Conservation (phyloP, 2,797 vertebrate genomes). For the Tadarida brasiliensis region DNA sequence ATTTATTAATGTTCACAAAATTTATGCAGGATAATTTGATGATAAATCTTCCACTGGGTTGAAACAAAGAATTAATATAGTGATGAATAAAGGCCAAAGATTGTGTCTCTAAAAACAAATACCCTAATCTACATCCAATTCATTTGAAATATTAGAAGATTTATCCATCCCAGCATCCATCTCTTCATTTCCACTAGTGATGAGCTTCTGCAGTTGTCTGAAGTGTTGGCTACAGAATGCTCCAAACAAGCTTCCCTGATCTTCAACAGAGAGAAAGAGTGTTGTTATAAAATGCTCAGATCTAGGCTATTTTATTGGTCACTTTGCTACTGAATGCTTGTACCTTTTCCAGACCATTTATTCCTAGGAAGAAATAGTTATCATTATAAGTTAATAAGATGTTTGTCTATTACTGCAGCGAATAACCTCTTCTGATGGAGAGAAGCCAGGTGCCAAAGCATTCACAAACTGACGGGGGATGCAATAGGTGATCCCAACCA, state of each 20-base stretch:
- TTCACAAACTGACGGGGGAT: not conserved
- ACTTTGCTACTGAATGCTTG: not conserved
- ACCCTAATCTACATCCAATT: not conserved
- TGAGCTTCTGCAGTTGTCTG: not conserved
- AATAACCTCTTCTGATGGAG: not conserved
- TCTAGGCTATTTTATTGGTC: not conserved
- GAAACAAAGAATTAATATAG: not conserved
- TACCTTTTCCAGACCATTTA: not conserved
- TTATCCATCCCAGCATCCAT: not conserved
- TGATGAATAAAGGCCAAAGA: not conserved
- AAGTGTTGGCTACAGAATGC: not conserved
- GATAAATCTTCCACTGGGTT: not conserved
- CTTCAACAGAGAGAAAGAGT: not conserved
- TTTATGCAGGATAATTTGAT: not conserved
- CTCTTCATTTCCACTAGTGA: not conserved
- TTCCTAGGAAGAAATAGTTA: not conserved
- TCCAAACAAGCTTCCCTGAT: not conserved
- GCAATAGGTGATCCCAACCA: not conserved
- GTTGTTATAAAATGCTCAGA: not conserved
- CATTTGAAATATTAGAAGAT: not conserved
- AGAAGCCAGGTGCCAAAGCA: not conserved
- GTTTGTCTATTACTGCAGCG: not conserved
- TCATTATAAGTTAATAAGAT: not conserved
- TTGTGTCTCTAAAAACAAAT: not conserved
- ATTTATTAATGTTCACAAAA: conserved; percentile 27